phyloP scores from a whole-genome alignment of 2,888 invertebrate species.

The Dendrolimus houi region DNA sequence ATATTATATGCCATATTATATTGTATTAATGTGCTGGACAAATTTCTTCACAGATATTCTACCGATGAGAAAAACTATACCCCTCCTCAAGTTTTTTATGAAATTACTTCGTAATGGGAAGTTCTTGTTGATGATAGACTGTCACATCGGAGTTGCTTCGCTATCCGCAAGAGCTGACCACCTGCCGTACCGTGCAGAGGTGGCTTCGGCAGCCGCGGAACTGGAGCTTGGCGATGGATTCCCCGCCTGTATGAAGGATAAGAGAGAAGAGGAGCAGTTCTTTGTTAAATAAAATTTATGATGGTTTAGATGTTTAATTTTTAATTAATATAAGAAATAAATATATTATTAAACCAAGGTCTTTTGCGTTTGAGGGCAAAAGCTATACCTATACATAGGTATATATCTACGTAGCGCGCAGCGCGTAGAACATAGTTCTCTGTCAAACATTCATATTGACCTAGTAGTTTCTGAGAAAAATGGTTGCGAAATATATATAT shows the following conservation, averaged over 20 bases:
- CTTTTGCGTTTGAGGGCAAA: no score
- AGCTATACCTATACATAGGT: no score
- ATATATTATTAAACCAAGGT: constrained; percentile 1
- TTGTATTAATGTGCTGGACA: no score
- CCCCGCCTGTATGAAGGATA: constrained; percentile 31
- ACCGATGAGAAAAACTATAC: constrained; percentile 26
- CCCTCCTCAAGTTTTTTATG: constrained; percentile 43
- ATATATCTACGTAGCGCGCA: no score
- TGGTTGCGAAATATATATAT: no score
- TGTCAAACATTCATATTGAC: no score
- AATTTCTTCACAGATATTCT: constrained; percentile 28
- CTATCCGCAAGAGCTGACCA: constrained; percentile 19
- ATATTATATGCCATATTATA: no score
- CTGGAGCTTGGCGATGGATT: constrained; percentile 33
- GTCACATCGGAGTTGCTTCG: constrained; percentile 31
- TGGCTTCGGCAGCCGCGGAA: constrained; percentile 19
- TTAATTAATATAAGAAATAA: no score
- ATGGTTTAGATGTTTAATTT: no score
- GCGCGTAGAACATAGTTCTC: no score
- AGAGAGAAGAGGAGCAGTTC: constrained; percentile 25
- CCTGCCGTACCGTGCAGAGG: constrained; percentile 27
- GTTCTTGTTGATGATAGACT: constrained; percentile 48
- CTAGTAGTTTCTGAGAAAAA: no score
- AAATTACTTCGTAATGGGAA: constrained; percentile 37
- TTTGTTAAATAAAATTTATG: constrained; percentile 11